Percentiles rank a stretch among this genome's conserved stretches.
phyloP scores from a whole-genome alignment of 2,113 vertebrate genomes.

The Sturnus vulgaris region DNA sequence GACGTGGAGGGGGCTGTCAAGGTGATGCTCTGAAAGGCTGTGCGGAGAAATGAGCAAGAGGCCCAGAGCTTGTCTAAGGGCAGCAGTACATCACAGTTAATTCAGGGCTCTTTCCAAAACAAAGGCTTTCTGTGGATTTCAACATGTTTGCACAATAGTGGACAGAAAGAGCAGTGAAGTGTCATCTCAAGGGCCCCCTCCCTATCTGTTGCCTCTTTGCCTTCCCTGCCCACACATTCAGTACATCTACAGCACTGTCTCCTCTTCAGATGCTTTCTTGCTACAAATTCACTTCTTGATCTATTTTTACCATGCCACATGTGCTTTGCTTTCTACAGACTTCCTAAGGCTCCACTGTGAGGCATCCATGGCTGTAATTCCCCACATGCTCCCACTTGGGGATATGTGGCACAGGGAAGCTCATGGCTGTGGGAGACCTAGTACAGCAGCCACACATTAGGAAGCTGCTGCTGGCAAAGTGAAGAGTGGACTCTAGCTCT shows the following conservation, averaged over 20 bases:
- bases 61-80: neutral
- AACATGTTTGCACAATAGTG: neutral
- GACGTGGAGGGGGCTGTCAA: no score
- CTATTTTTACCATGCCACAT: neutral
- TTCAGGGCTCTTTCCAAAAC: neutral
- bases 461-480: neutral
- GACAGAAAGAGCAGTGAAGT: neutral
- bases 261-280: neutral
- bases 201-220: neutral
- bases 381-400: rapidly evolving
- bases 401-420: neutral
- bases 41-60: neutral
- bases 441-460: neutral
- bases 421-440: neutral
- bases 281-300: neutral
- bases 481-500: neutral
- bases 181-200: neutral
- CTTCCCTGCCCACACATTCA: neutral
- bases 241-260: neutral
- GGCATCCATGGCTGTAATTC: neutral
- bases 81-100: slow-evolving; percentile 18
- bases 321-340: neutral
- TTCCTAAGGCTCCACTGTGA: neutral
- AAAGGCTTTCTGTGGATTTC: slow-evolving; percentile 5
- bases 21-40: neutral